Percentiles rank a stretch among this genome's conserved stretches.
Conservation (phyloP, 2,113 vertebrate genomes). For the Lichenostomus cassidix region DNA sequence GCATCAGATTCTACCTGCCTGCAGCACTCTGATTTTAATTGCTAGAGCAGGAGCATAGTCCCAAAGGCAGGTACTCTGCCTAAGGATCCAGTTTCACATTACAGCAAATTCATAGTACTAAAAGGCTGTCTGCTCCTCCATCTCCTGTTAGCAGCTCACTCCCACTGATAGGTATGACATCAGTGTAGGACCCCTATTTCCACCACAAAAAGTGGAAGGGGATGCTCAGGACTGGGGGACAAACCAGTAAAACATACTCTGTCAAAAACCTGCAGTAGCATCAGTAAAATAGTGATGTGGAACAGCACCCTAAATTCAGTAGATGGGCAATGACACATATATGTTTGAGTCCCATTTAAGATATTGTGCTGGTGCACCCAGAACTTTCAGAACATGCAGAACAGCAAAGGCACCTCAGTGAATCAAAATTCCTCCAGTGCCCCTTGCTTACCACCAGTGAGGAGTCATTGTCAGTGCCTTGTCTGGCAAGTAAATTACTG, state of each 20-base stretch:
- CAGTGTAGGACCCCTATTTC: not conserved
- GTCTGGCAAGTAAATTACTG: not conserved
- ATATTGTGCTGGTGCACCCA: not conserved
- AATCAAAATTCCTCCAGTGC: not conserved
- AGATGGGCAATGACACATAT: not conserved
- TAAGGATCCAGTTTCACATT: not conserved
- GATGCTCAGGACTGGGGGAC: not conserved
- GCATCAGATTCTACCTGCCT: not conserved
- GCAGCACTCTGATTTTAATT: not conserved
- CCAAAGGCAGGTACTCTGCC: not conserved
- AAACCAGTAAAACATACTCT: not conserved
- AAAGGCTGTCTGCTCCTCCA: not conserved
- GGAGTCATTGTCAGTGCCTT: not conserved
- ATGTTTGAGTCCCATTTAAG: not conserved
- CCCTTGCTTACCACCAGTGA: not conserved
- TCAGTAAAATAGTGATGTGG: not conserved
- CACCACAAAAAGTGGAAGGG: not conserved
- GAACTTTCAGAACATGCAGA: not conserved
- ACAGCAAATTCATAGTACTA: not conserved
- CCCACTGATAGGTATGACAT: not conserved
- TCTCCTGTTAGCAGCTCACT: not conserved
- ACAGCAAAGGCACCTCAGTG: not conserved
- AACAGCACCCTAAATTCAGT: not conserved
- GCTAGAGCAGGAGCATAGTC: not conserved
- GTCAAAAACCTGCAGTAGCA: not conserved